Evolutionary conservation across 2,797 vertebrate species (phyloP).

Genomic region (Zonotrichia albicollis): DNA sequence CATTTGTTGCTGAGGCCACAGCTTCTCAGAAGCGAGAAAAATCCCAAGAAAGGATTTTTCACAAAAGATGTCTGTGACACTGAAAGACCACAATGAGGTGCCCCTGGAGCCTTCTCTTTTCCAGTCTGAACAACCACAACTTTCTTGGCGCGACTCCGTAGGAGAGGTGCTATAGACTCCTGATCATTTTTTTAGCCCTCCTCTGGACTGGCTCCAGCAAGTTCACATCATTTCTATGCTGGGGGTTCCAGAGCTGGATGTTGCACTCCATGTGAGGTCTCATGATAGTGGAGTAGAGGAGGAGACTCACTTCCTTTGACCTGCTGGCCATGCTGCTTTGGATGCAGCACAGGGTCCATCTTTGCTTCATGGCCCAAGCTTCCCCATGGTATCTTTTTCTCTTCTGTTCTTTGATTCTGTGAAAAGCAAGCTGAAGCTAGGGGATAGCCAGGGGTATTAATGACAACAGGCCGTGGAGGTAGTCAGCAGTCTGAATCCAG

Average conservation of each 20-base stretch:
- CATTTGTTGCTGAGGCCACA: too few relatives aligned
- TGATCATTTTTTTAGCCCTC: not conserved
- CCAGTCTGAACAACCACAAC: not conserved
- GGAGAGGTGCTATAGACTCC: not conserved
- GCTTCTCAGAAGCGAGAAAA: too few relatives aligned
- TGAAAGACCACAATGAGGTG: not conserved
- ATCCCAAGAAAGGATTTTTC: too few relatives aligned
- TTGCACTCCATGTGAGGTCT: not conserved
- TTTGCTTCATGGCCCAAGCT: not conserved
- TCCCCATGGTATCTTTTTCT: not conserved
- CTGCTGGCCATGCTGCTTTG: not conserved
- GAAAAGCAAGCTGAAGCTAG: accelerated
- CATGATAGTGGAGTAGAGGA: not conserved
- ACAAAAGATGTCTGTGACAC: not conserved
- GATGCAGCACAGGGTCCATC: not conserved
- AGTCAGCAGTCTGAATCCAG: not conserved
- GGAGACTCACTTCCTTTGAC: not conserved
- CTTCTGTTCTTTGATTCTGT: not conserved
- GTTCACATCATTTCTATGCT: not conserved
- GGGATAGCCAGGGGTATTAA: not conserved
- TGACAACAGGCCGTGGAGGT: not conserved
- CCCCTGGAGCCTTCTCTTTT: not conserved
- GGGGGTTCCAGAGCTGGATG: not conserved
- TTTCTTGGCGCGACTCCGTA: not conserved
- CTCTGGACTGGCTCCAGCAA: not conserved